Base-by-base conservation (phyloP, 2,888 invertebrate genomes). In the Andrena marginata region DNA sequence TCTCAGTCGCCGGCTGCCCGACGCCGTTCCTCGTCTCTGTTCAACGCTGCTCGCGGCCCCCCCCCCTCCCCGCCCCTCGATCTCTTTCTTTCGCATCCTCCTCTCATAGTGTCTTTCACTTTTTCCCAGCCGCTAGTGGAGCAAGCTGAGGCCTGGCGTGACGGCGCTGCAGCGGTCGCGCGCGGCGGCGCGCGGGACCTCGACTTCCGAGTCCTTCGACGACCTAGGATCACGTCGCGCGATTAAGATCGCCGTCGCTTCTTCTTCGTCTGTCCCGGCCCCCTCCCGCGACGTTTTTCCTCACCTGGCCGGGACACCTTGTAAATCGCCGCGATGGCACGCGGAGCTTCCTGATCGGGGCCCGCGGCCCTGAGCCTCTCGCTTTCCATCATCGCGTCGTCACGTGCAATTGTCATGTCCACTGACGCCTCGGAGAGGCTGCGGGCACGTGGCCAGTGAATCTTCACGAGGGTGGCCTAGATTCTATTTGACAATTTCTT, bases 111-210 rank as follows among this genome's bases (percentile, higher is more conserved):
- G 78, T 89, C 86, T 89, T 88, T 86, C 87, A 84, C 85, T 85
- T 86, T 84, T 89, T 86, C 83, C 86, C 77, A 74, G 71, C 73
- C 76, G 68, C 82, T 78, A 87, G 81, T 89, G 78, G 87, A 86
- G 87, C 86, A 88, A 56, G 77, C 49, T 54, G 65, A 49, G 79
- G 35, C 70, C 65, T 54, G 62, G 31, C 69, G 68, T 68, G 62
- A 65, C 71, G 56, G 68, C n/a, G 77, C 62, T 70, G 65, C 49
- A 56, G 23, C 56, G 56, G 4, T 26, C 73, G 67, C 59, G 65
- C 51, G 20, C 49, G 59, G 10, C 60, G 13, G 42, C 42, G 16
- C 42, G 16, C 16, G 42, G 16, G 42, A 42, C 23, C 56, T 26
- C 56, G 62, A 85, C 80, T 83, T 85, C 74, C 83, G 81, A 85